A percentile compares a stretch with the other conserved stretches of the same genome.
Evolutionary conservation across 2,113 vertebrate genomes (phyloP).

Genomic region (Leucopsar rothschildi): DNA sequence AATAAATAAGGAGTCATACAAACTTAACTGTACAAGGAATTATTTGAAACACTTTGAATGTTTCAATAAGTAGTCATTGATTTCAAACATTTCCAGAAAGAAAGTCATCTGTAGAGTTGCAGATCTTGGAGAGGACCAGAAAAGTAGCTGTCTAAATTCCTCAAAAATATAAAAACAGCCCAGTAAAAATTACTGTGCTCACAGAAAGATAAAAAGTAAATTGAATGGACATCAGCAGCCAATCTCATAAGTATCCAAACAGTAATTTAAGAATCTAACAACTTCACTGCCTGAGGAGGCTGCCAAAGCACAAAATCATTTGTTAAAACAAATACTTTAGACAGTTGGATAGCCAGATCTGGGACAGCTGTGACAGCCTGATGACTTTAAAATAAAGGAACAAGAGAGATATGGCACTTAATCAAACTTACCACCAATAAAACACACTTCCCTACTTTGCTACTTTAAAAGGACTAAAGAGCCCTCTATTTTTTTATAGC

Average conservation of each 20-base stretch:
- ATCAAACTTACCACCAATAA: background rate
- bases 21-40: background rate
- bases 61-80: background rate
- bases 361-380: background rate
- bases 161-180: background rate
- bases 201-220: background rate
- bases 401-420: background rate
- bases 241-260: background rate
- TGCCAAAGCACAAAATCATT: background rate
- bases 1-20: background rate
- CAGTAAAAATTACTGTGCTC: background rate
- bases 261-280: background rate
- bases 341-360: background rate
- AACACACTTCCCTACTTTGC: background rate
- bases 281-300: background rate
- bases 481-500: background rate
- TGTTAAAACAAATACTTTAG: slow-evolving; percentile 7
- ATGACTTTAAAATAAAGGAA: background rate
- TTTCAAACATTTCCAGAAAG: background rate
- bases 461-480: background rate
- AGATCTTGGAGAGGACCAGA: background rate
- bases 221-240: background rate
- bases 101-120: background rate
- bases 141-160: background rate
- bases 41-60: background rate